Evolutionary conservation across 2,888 invertebrate genomes (phyloP), one percentile per base, ranked within the genome.

Genomic region (Eupeodes latifasciatus): DNA sequence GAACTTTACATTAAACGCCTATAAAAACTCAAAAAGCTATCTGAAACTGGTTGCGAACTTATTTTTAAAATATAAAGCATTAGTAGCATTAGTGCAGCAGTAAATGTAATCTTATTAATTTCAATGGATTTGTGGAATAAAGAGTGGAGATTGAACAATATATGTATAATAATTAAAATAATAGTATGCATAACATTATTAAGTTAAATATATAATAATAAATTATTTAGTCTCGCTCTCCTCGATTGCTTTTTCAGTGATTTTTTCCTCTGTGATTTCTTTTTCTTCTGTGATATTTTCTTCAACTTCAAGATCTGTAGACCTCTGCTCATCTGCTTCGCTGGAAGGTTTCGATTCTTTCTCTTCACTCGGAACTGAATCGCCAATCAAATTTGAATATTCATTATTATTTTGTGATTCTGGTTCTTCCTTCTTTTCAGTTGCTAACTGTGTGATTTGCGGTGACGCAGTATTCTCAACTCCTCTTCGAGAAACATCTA

Each of bases 221-320:
- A 71, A 71, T 81, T 78, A 88, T 81, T 85, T 81, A 81, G 81
- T 78, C 81, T 88, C 85, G 88, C 85, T 88, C 81, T 88, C 88
- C 67, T 78, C 51, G 53, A 47, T 59, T 66, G 64, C 12, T 12
- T 64, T 51, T 71, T 82, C 51, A 36, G 36, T 82, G 34, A 51
- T 71, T 14, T 66, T 9, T 47, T 49, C 16, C 3, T 36, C 51
- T 19, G 47, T 82, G 19, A 51, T 71, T 7, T 47, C 1, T 44
- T 49, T 36, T 14, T 10, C 55, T 11, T 64, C 55, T 19, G 76
- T 11, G 19, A 12, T 77, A 49, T 14, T 40, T 62, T 74, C 66
- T n/a, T 19, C 64, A n/a, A 51, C 64, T 59, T 67, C 57, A 47
- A 9, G 12, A 19, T 27, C 57, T 12, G 59, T 11, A 2, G 9